phyloP scores from a whole-genome alignment of 2,113 vertebrate species.

The Podarcis cretensis region DNA sequence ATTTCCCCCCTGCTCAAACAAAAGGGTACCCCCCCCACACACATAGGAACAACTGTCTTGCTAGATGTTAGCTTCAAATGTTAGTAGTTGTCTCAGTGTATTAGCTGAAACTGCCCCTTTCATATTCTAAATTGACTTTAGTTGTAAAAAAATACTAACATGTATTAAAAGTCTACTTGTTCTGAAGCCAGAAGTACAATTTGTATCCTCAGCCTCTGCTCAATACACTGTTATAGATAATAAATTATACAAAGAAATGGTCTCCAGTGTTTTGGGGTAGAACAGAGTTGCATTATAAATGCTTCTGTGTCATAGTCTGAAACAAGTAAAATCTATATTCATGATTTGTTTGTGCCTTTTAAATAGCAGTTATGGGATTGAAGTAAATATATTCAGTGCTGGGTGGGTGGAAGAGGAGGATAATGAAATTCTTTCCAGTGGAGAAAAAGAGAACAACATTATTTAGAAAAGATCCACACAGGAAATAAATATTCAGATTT shows the following conservation, averaged over 20 bases:
- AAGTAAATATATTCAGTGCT: background rate
- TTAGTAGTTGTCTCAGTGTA: background rate
- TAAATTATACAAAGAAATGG: constrained; percentile 20
- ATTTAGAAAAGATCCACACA: background rate
- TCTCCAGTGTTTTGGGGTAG: background rate
- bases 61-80: background rate
- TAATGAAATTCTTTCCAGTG: constrained; percentile 13
- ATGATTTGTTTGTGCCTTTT: constrained; percentile 24
- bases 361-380: constrained; percentile 8
- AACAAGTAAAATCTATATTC: constrained; percentile 18
- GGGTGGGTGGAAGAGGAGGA: background rate
- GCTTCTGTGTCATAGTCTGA: constrained; percentile 21
- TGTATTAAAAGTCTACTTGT: background rate
- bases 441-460: constrained; percentile 11
- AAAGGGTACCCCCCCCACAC: background rate
- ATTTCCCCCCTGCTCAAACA: background rate
- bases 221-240: background rate
- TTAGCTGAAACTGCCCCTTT: background rate
- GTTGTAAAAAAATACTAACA: constrained; percentile 26
- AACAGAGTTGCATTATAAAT: constrained; percentile 34
- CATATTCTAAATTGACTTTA: background rate
- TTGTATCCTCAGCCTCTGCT: constrained; percentile 31
- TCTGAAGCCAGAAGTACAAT: constrained; percentile 12
- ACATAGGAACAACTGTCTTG: background rate
- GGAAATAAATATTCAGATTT: constrained; percentile 6